phyloP scores from a whole-genome alignment of 2,888 invertebrate genomes.

The Gerosis bhagava region DNA sequence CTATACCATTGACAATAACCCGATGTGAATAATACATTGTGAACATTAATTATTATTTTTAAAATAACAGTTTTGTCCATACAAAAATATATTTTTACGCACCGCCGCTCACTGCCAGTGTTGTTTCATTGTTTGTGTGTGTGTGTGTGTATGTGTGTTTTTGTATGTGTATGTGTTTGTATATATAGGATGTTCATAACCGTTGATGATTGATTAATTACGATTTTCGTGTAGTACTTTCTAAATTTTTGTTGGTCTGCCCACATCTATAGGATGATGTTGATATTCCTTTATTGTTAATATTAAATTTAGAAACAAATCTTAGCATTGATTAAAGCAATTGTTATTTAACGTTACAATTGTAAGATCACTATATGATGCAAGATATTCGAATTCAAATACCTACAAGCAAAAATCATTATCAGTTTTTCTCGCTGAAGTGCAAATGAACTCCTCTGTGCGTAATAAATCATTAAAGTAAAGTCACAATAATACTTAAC shows the following conservation, averaged over 20 bases:
- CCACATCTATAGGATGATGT: slow-evolving; percentile 40
- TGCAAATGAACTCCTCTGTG: no score
- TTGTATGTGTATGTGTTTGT: no score
- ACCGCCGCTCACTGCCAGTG: slow-evolving; percentile 45
- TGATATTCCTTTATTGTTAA: no score
- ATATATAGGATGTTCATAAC: slow-evolving; percentile 65
- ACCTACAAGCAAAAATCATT: no score
- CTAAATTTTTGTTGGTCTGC: slow-evolving; percentile 49
- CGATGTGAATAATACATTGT: slow-evolving; percentile 50
- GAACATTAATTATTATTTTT: slow-evolving; percentile 78
- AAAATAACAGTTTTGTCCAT: slow-evolving; percentile 80
- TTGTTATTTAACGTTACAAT: no score
- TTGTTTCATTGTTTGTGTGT: neutral
- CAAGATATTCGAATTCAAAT: no score
- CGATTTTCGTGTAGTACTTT: slow-evolving; percentile 48
- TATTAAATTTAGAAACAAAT: no score
- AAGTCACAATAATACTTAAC: slow-evolving; percentile 16
- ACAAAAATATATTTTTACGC: slow-evolving; percentile 80
- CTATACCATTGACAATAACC: slow-evolving; percentile 65
- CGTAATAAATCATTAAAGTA: slow-evolving; percentile 9
- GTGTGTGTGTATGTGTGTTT: slow-evolving; percentile 23
- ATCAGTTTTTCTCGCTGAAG: no score
- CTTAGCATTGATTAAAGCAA: no score
- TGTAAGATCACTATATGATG: neutral
- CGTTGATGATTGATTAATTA: slow-evolving; percentile 65